A percentile compares a stretch with the other conserved stretches of the same genome.
These are phyloP conservation scores for Nyctalus aviator DNA, from an alignment of 2,797 vertebrate genomes.

Conservation along the genomic window DNA sequence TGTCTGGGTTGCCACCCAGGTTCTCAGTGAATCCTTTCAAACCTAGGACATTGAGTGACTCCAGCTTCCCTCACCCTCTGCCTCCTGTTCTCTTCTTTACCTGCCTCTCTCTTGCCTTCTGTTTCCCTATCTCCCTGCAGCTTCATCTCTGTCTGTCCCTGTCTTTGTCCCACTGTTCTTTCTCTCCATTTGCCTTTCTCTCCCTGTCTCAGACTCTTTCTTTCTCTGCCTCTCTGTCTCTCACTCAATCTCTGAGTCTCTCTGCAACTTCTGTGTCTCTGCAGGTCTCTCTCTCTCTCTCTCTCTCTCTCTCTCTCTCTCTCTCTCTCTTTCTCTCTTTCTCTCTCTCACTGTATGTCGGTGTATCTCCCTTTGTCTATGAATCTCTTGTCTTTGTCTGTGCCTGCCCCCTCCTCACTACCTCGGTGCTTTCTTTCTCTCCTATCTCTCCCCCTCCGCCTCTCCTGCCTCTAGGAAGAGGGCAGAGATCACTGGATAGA, in stretches of 20 bases:
- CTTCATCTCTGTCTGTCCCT: not conserved
- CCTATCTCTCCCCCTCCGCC: conserved; percentile 51
- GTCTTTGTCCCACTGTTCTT: not conserved
- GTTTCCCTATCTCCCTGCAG: not conserved
- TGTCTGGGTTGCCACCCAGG: not conserved
- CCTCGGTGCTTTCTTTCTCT: conserved; percentile 24
- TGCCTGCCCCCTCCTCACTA: not conserved
- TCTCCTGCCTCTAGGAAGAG: conserved; percentile 71
- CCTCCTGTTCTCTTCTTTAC: not conserved
- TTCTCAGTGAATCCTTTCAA: not conserved
- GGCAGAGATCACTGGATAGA: conserved; percentile 80
- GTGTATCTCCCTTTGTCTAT: not conserved
- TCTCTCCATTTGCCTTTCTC: not conserved
- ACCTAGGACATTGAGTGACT: accelerated
- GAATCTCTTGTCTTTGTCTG: conserved; percentile 5
- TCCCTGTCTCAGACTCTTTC: conserved; percentile 11
- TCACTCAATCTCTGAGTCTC: not conserved
- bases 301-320: not conserved
- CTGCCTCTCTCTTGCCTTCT: not conserved
- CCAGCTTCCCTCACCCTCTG: too few species aligned
- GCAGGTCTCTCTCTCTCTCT: not conserved
- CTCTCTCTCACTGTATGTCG: too few species aligned
- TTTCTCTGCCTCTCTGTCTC: not conserved
- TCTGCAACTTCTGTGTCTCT: not conserved
- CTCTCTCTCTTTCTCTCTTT: too few species aligned